Conservation (phyloP, 1,140 invertebrate species). For the Chrysoperla carnea region DNA sequence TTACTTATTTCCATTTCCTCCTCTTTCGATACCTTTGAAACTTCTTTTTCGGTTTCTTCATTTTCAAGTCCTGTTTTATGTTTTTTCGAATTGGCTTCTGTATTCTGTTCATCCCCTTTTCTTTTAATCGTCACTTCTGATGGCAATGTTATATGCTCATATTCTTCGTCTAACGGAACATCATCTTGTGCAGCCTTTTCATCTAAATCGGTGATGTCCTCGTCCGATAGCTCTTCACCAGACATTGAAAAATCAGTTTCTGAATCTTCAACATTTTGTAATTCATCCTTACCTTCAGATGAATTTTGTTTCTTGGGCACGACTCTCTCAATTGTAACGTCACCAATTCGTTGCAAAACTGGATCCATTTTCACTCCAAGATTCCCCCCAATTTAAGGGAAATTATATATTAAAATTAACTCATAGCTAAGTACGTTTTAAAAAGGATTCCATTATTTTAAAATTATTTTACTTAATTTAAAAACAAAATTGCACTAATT, state of each 20-base stretch:
- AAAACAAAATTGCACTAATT: too few species aligned
- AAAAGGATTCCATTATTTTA: too few species aligned
- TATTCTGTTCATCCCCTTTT: background rate
- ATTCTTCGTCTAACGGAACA: background rate
- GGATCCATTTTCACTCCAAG: slow-evolving; percentile 14
- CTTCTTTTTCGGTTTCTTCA: background rate
- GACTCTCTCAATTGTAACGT: slow-evolving; percentile 32
- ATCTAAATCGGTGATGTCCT: background rate
- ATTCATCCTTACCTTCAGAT: background rate
- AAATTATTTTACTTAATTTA: too few species aligned
- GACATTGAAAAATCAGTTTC: background rate
- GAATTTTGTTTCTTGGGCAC: slow-evolving; percentile 12
- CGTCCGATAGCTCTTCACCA: background rate
- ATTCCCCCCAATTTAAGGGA: background rate
- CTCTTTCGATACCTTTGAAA: background rate
- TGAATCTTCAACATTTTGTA: background rate
- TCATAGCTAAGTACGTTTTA: too few species aligned
- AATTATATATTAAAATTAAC: too few species aligned
- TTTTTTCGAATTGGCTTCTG: background rate
- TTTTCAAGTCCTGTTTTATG: background rate
- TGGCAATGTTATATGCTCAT: background rate
- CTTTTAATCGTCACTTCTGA: background rate
- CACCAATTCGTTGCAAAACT: slow-evolving; percentile 28
- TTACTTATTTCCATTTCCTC: background rate
- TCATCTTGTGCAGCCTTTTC: background rate